Evolutionary conservation across 2,113 vertebrate species (phyloP).

Genomic region (Hippocampus abdominalis): DNA sequence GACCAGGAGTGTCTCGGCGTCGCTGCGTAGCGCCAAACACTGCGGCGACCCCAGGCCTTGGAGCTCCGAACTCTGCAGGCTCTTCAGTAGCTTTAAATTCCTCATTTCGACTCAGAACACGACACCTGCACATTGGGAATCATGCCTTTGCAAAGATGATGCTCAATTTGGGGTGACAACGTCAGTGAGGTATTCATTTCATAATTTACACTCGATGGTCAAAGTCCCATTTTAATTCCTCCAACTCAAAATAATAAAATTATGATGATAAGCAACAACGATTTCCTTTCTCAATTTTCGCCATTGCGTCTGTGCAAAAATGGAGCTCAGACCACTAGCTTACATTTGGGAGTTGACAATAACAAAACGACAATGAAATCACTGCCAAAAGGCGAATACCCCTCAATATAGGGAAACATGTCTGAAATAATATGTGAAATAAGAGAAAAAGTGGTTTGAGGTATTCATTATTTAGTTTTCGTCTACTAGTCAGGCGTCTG

Average conservation of each 20-base stretch:
- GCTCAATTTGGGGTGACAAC: neutral
- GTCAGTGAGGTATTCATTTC: neutral
- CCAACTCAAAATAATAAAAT: neutral
- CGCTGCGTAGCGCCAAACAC: conserved; percentile 70
- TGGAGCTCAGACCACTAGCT: neutral
- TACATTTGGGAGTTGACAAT: too few relatives aligned
- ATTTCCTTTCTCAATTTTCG: neutral
- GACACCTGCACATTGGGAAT: neutral
- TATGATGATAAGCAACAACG: neutral
- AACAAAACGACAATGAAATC: too few relatives aligned
- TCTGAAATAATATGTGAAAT: too few relatives aligned
- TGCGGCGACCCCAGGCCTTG: conserved; percentile 72
- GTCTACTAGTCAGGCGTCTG: neutral
- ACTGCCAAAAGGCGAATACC: too few relatives aligned
- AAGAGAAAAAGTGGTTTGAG: neutral
- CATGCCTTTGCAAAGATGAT: neutral
- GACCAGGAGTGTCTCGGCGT: conserved; percentile 75
- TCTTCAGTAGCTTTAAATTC: conserved; percentile 82
- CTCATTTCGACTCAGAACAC: conserved; percentile 71
- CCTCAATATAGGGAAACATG: too few relatives aligned
- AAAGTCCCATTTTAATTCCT: neutral
- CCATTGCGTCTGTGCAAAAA: neutral
- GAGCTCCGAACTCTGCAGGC: conserved; percentile 61
- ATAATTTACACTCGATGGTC: neutral
- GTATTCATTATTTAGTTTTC: neutral